A percentile compares a stretch with the other conserved stretches of the same genome.
phyloP scores from a whole-genome alignment of 2,797 vertebrate species.

The Eupleurogrammus muticus region DNA sequence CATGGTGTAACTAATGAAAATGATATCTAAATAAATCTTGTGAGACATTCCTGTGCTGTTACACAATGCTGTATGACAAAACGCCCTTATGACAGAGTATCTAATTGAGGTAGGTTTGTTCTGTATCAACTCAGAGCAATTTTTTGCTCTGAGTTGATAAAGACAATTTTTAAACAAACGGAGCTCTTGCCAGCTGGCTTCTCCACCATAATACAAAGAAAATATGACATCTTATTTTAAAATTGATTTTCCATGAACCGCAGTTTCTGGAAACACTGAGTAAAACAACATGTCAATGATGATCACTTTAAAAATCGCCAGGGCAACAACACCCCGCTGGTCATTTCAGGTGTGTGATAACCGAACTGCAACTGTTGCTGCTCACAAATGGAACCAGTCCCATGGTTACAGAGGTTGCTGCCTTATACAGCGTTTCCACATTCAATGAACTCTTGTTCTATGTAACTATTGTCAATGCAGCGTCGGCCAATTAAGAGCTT shows the following conservation, averaged over 20 bases:
- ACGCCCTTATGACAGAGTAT: slow-evolving; percentile 53
- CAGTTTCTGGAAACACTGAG: slow-evolving; percentile 36
- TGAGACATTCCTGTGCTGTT: slow-evolving; percentile 31
- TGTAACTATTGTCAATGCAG: slow-evolving; percentile 4
- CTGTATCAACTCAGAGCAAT: slow-evolving; percentile 54
- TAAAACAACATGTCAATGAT: slow-evolving; percentile 28
- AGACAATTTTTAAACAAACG: slow-evolving; percentile 73
- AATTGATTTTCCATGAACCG: slow-evolving; percentile 50
- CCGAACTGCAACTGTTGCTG: slow-evolving; percentile 4
- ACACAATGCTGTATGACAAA: slow-evolving; percentile 56
- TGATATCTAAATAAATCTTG: slow-evolving; percentile 40
- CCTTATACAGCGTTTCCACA: not conserved
- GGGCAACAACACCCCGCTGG: slow-evolving; percentile 12
- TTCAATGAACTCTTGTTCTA: slow-evolving; percentile 7
- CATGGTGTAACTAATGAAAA: slow-evolving; percentile 41
- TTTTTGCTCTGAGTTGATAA: too few species aligned
- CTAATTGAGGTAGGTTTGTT: slow-evolving; percentile 54
- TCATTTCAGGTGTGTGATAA: slow-evolving; percentile 29
- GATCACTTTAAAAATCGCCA: not conserved
- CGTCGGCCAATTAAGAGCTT: slow-evolving; percentile 31
- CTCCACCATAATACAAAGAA: slow-evolving; percentile 43
- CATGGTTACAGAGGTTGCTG: slow-evolving; percentile 3
- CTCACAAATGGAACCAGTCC: slow-evolving; percentile 19
- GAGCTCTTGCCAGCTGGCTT: slow-evolving; percentile 73
- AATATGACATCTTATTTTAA: slow-evolving; percentile 41